Base-by-base conservation (phyloP, 2,888 invertebrate species). In the Scaptomyza cyrtandrae region DNA sequence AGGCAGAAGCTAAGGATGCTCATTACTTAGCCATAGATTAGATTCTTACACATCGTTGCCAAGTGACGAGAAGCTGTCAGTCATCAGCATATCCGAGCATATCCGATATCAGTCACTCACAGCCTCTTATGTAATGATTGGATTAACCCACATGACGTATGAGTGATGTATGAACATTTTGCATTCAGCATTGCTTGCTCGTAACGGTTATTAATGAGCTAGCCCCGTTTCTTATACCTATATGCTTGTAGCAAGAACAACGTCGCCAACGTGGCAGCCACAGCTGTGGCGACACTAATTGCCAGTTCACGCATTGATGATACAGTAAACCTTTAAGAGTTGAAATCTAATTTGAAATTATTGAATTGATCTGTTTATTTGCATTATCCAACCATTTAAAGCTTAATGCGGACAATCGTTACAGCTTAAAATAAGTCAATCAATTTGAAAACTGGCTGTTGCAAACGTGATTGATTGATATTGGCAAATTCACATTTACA, bases 81-180 rank as follows among this genome's bases (percentile, higher is more conserved):
- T 43, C 45, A 70, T 57, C 39, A 16, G 41, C 58, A 24, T 57
- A 19, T 48, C 44, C 46, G 60, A 56, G 61, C 57, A 24, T 57
- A 27, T 52, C 44, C 50, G 60, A 56, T 66, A 60, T 59, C 52
- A 60, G 57, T 56, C 62, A 52, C 53, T 45, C 53, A 53, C 58
- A 59, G 52, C 53, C 71, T 6, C 7, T 49, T 67, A 44, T 70
- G 14, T 76, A 66, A 83, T 72, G 84, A 81, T 83, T 75, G 81
- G 77, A 75, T 85, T 83, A 87, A 71, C 75, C 78, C 71, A 82
- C 79, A 56, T 87, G 87, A 85, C 87, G 80, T 83, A 85, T 85
- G 87, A 85, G 86, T 85, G 87, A 85, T 85, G 74, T 73, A 78
- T 80, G 83, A 75, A 76, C 69, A 61, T 64, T 41, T 54, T 83